These are phyloP conservation scores for Lymantria monacha DNA, from an alignment of 2,888 invertebrate genomes.

Conservation along the genomic window DNA sequence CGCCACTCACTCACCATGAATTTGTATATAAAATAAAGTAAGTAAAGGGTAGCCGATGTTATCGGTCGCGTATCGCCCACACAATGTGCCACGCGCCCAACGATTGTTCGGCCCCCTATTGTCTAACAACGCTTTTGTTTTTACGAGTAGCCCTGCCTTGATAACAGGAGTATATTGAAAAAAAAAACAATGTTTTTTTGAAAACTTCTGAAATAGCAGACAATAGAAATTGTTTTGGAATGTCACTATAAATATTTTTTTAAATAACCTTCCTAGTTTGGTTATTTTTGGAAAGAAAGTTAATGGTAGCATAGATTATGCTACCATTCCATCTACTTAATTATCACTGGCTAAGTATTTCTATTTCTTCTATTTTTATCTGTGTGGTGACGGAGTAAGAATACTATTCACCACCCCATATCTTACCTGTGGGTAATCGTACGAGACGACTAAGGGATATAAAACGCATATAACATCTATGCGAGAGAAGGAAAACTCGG, in stretches of 20 bases:
- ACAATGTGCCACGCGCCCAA: constrained; percentile 55
- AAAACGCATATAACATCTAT: no score
- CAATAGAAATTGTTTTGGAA: background rate
- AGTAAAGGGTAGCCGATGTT: constrained; percentile 50
- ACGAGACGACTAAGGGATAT: no score
- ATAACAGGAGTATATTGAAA: constrained; percentile 35
- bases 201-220: constrained; percentile 1
- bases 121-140: constrained; percentile 49
- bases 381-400: no score
- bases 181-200: constrained; percentile 17
- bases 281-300: no score
- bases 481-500: no score
- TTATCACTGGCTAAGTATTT: no score
- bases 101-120: constrained; percentile 48
- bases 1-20: background rate
- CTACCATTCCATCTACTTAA: no score
- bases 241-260: background rate
- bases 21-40: constrained; percentile 16
- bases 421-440: no score
- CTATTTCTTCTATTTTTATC: no score
- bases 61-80: constrained; percentile 40
- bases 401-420: no score
- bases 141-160: constrained; percentile 36
- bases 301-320: no score
- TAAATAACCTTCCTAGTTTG: no score